A percentile compares a stretch with the other conserved stretches of the same genome.
Conservation (phyloP, 2,888 invertebrate genomes). For the Drosophila pseudotalamancana region DNA sequence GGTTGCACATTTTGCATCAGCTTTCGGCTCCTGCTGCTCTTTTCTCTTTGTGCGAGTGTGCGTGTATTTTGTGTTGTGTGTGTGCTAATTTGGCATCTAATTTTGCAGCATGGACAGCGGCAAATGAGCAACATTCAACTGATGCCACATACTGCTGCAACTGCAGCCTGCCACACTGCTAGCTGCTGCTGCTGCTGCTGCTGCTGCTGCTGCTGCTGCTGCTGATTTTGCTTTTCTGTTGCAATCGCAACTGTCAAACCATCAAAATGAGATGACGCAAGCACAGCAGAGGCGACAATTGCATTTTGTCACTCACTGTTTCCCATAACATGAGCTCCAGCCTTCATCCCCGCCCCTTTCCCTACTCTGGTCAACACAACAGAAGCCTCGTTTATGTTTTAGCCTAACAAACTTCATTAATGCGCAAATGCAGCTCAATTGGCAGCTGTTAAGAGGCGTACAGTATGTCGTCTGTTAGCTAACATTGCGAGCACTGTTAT, state of each 20-base stretch:
- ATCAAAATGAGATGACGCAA: conserved; percentile 70
- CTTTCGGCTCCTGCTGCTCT: conserved; percentile 44
- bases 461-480: conserved; percentile 14
- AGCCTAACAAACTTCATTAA: conserved; percentile 48
- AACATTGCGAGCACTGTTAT: conserved; percentile 7
- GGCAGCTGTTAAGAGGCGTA: conserved; percentile 10
- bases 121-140: conserved; percentile 53
- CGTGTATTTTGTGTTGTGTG: neutral
- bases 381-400: conserved; percentile 26
- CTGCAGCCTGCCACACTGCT: neutral
- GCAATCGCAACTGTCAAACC: conserved; percentile 61
- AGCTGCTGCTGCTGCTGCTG: conserved; percentile 40
- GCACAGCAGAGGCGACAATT: conserved; percentile 57
- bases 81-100: conserved; percentile 76
- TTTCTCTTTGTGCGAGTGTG: conserved; percentile 7
- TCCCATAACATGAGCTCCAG: too few relatives aligned
- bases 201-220: conserved; percentile 17
- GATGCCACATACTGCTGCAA: conserved; percentile 24
- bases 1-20: conserved; percentile 40
- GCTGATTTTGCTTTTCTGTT: conserved; percentile 60
- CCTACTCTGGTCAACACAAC: neutral
- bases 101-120: conserved; percentile 64
- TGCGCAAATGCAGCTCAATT: conserved; percentile 33
- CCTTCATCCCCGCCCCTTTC: neutral
- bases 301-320: conserved; percentile 40